Evolutionary conservation across 2,113 vertebrate genomes (phyloP).

Genomic region (Pygoscelis adeliae): DNA sequence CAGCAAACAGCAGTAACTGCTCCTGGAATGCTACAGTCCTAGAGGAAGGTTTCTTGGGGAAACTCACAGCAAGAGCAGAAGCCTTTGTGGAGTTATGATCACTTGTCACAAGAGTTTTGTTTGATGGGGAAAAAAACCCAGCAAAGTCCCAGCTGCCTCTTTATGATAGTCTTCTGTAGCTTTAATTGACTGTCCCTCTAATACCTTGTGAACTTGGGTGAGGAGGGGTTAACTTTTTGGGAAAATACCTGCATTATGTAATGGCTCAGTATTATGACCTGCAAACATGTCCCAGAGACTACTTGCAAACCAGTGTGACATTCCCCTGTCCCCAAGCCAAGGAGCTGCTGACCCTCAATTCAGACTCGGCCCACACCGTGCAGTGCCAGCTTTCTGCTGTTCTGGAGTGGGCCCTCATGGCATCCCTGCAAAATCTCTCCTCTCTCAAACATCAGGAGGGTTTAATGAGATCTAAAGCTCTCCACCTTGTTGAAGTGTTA

Average conservation of each 20-base stretch:
- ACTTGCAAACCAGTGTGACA: neutral
- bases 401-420: neutral
- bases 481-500: neutral
- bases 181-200: neutral
- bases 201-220: neutral
- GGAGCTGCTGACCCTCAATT: neutral
- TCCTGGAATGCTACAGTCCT: neutral
- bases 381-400: neutral
- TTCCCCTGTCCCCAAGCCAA: neutral
- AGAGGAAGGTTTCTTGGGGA: neutral
- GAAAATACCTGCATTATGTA: neutral
- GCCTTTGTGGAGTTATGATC: accelerated
- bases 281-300: neutral
- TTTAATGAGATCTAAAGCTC: neutral
- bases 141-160: neutral
- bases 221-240: neutral
- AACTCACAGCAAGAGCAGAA: neutral
- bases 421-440: neutral
- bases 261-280: neutral
- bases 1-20: neutral
- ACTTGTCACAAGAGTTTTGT: neutral
- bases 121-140: neutral
- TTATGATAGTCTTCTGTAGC: neutral
- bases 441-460: neutral
- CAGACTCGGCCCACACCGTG: neutral